Evolutionary conservation across 1,140 invertebrate species (phyloP), one percentile per base, ranked within the genome.

Genomic region (Drosophila novamexicana): DNA sequence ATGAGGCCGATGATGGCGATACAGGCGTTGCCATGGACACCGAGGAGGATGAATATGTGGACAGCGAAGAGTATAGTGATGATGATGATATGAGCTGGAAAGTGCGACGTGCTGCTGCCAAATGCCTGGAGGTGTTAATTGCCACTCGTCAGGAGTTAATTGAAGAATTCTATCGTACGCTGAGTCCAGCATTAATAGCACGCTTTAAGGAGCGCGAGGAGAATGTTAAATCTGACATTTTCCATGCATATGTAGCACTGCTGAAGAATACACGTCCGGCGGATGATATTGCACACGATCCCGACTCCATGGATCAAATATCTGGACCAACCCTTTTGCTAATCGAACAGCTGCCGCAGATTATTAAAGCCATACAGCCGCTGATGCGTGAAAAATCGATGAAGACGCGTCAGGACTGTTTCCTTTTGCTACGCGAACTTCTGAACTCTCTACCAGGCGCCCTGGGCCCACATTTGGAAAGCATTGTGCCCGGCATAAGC

Each of bases 11-110:
- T 37, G 95, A 95, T 71, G 94, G 93, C 44, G 94, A 95, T 64
- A 94, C 95, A 37, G 94, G 96, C 47, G 93, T 94, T 70, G 93
- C 86, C 40, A 88, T 94, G 94, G 95, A 95, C 73, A 95, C 95
- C 16, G 96, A 96, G 76, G 94, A 94, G 16, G 94, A 93, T 10
- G 94, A 94, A 53, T 95, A 95, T 14, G 95, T 96, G 63, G 96
- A 96, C 47, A 98, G 98, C 75, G 97, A 98, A 82, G 97, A 98
- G 82, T 99, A 99, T 91, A 99, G 98, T 40, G 98, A 99, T 93
- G 98, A 99, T 93, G 99, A 99, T 92, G 99, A 99, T 92, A 98
- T 99, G 96, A 98, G 97, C 65, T 99, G 99, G 99, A 99, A 99
- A 94, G 96, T 95, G 7, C 94, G 99, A 53, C 94, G 99, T 49